These are phyloP conservation scores for Pristionchus japonicus DNA, from an alignment of 2,888 invertebrate genomes.

Conservation along the genomic window DNA sequence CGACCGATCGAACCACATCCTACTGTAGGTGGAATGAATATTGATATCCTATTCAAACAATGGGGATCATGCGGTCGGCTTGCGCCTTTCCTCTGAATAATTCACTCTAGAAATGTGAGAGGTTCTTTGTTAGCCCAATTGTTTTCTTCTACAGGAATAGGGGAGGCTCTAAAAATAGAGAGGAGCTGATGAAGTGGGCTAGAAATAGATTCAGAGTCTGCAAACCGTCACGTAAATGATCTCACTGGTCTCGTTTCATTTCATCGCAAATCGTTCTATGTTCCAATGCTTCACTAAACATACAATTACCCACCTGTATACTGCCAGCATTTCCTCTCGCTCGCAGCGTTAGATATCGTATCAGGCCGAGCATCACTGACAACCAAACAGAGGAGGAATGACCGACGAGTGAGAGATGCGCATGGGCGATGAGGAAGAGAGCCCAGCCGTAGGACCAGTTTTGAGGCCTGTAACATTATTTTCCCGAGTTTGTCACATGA, in stretches of 20 bases:
- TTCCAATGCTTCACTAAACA: background rate
- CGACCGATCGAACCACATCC: background rate
- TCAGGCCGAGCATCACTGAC: conserved; percentile 72
- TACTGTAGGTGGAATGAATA: background rate
- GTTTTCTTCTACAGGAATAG: background rate
- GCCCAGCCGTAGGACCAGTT: conserved; percentile 74
- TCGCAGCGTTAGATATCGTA: conserved; percentile 71
- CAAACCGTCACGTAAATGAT: background rate
- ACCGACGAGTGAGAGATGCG: conserved; percentile 72
- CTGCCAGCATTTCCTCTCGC: conserved; percentile 69
- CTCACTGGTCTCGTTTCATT: background rate
- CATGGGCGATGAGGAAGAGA: conserved; percentile 71
- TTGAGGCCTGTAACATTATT: conserved; percentile 57
- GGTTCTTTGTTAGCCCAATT: background rate
- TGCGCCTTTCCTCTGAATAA: background rate
- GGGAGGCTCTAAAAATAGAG: background rate
- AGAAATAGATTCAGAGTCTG: background rate
- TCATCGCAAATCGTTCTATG: background rate
- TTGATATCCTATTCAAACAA: background rate
- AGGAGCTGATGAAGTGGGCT: background rate
- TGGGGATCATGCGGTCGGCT: background rate
- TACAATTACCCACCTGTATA: conserved; percentile 59
- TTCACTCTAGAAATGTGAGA: background rate
- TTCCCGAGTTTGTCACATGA: too few species aligned
- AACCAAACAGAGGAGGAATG: conserved; percentile 73